Base-by-base conservation (phyloP, 2,888 invertebrate species). In the Cerastoderma edule region DNA sequence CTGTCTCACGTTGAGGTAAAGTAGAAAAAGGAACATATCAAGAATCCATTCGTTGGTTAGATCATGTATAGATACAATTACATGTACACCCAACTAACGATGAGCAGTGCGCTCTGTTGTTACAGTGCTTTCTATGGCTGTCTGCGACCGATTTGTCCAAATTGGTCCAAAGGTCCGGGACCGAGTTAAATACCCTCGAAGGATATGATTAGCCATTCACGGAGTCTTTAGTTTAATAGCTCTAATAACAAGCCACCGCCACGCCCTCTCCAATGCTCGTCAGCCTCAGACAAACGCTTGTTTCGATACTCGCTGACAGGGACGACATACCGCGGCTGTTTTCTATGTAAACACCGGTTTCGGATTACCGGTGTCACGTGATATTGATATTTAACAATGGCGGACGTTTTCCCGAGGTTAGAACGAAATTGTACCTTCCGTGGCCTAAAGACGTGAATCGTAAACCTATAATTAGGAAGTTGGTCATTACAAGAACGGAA, bases 291-390 rank as follows among this genome's bases (percentile, higher is more conserved):
- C 48, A 63, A 72, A 69, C 75, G 75, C 75, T 57, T 72, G 72
- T 75, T 69, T 69, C 32, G 53, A 69, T 66, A 68, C 72, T 64
- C 60, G 68, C 68, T 67, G 64, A 75, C 68, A 54, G 35, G 56
- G 63, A 67, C 56, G 77, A 78, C 75, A 74, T 50, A 32, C 50
- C 66, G 69, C 80, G 78, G 72, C 72, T 81, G 80, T 72, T 77
- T 70, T 72, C 67, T 70, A 63, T 72, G 75, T 81, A 81, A 81
- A 81, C 77, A 81, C 75, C 75, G 77, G 80, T 81, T 81, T 81
- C 72, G 64, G 56, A 78, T 81, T 81, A 75, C 77, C 24, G 44
- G 50, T 24, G 70, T 72, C 80, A 75, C 80, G 80, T 77, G 80
- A 67, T 68, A 30, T 33, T 24, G 50, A 66, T 48, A 50, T 70